phyloP scores from a whole-genome alignment of 2,888 invertebrate genomes.

The Nineta flava region DNA sequence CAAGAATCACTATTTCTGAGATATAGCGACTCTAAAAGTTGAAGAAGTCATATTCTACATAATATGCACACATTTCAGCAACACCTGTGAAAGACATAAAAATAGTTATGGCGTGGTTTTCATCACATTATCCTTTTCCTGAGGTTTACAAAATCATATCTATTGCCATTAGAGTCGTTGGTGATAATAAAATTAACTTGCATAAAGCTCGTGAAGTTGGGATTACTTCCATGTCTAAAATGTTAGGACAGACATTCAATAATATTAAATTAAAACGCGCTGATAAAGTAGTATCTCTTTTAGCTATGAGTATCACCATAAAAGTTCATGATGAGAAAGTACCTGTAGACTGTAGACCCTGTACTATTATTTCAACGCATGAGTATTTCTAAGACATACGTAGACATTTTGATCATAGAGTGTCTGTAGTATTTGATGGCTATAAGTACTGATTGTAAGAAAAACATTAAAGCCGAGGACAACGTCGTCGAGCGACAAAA shows the following conservation, averaged over 20 bases:
- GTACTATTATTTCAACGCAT: conserved; percentile 21
- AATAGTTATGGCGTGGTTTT: conserved; percentile 16
- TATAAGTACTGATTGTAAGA: conserved; percentile 9
- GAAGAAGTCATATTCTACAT: no score
- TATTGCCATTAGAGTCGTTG: conserved; percentile 13
- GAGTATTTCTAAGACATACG: conserved; percentile 12
- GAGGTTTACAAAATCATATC: conserved; percentile 12
- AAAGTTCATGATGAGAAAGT: conserved; percentile 20
- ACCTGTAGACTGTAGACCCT: conserved; percentile 18
- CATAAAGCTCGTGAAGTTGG: conserved; percentile 19
- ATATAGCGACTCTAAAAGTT: no score
- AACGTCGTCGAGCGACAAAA: conserved; percentile 11
- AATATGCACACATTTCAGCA: no score
- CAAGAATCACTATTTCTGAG: no score
- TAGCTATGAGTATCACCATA: conserved; percentile 16
- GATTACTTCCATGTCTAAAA: conserved; percentile 16
- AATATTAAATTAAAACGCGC: conserved; percentile 20
- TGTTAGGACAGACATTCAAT: conserved; percentile 15
- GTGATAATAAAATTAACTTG: conserved; percentile 14
- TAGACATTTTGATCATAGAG: not conserved
- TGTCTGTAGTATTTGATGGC: conserved; percentile 15
- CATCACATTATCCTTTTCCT: conserved; percentile 14
- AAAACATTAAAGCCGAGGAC: not conserved
- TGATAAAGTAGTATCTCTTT: conserved; percentile 21
- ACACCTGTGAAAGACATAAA: conserved; percentile 14